phyloP scores from a whole-genome alignment of 2,797 vertebrate species.

The Sphenopsis melanotis region DNA sequence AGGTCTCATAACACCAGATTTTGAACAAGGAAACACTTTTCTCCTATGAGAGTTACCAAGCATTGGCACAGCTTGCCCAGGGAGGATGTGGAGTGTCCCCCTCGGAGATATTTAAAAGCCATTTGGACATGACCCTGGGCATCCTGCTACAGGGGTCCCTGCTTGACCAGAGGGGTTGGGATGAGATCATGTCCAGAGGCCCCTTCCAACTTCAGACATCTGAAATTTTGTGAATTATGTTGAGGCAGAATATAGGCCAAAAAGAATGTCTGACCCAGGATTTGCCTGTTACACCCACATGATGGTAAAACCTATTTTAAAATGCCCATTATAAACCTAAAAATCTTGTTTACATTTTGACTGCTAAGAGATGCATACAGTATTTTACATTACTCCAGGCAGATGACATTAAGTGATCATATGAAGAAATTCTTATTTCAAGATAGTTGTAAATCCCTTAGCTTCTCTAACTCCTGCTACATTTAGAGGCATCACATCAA shows the following conservation, averaged over 20 bases:
- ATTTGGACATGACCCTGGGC: rapidly evolving
- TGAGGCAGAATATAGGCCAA: not conserved
- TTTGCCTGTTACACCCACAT: not conserved
- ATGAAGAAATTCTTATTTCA: constrained; percentile 53
- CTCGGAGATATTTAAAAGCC: not conserved
- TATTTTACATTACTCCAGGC: not conserved
- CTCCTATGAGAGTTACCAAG: not conserved
- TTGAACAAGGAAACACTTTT: not conserved
- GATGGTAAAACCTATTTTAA: not conserved
- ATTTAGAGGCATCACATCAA: not conserved
- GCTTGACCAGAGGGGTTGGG: not conserved
- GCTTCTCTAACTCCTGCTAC: not conserved
- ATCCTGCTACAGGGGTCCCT: not conserved
- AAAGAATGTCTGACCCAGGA: not conserved
- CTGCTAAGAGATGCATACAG: not conserved
- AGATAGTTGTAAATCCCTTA: constrained; percentile 23
- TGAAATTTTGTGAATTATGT: not conserved
- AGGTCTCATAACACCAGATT: not conserved
- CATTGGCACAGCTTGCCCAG: not conserved
- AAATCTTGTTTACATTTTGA: not conserved
- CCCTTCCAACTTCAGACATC: not conserved
- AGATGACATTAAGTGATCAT: constrained; percentile 45
- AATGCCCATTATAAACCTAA: not conserved
- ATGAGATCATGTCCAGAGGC: not conserved
- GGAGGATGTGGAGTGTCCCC: not conserved